Evolutionary conservation across 1,140 invertebrate genomes (phyloP).

Genomic region (Pogonomyrmex barbatus): DNA sequence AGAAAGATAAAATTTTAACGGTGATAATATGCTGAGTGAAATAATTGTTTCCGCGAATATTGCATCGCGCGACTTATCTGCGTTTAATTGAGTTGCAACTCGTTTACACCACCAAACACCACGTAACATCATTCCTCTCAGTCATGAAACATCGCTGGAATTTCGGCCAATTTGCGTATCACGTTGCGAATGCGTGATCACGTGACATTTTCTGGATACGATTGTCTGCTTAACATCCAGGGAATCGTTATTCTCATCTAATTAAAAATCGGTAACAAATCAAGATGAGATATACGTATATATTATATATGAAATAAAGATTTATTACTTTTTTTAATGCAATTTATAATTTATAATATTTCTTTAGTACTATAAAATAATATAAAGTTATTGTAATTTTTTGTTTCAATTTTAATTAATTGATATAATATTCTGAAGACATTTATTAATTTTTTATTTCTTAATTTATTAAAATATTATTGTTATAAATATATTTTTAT

Average conservation of each 20-base stretch:
- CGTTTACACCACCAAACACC: neutral
- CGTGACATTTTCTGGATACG: neutral
- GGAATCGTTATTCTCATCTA: neutral
- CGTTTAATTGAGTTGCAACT: conserved; percentile 16
- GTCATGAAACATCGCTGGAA: neutral
- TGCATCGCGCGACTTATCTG: neutral
- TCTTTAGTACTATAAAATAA: neutral
- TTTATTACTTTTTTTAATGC: neutral
- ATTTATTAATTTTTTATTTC: too few relatives aligned
- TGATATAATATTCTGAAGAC: too few relatives aligned
- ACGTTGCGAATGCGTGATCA: neutral
- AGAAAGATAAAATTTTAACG: neutral
- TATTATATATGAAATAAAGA: neutral
- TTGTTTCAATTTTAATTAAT: too few relatives aligned
- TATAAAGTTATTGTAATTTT: neutral
- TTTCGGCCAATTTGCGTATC: neutral
- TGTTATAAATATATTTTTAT: neutral
- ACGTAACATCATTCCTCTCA: neutral
- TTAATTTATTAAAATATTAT: neutral
- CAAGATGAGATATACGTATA: neutral
- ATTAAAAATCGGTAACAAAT: neutral
- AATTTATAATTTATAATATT: conserved; percentile 11
- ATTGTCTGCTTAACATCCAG: neutral
- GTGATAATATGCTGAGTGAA: neutral
- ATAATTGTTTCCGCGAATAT: neutral